Evolutionary conservation across 2,888 invertebrate species (phyloP), one percentile per base, ranked within the genome.

Genomic region (Platycheirus rosarum): DNA sequence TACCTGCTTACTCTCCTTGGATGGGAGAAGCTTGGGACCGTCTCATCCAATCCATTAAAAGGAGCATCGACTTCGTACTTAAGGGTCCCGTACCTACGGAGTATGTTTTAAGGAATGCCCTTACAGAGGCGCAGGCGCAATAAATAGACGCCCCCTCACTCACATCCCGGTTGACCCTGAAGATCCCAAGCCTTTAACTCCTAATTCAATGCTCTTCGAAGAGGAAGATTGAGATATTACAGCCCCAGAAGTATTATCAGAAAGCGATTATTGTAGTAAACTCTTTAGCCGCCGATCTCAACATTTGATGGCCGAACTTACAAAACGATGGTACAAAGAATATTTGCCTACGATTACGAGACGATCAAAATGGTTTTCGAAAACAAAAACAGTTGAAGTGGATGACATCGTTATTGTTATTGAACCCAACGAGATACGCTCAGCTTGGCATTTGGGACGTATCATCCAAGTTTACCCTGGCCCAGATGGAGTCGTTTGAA

Each of bases 1-100:
- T 60, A 5, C 70, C 60, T n/a, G 57, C 6, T 6, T 68, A 44
- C 14, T 68, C 68, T 11, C 68, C 55, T 0, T 57, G 55, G 55
- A 44, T 55, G 46, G 48, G 57, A 4, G 69, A 26, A 4, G 69
- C 23, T 2, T 57, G 57, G 57, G 26, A 69, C 14, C 46, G 57
- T 0, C 49, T 69, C 6, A 48, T 57, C 11, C 57, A 49, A 18
- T 69, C 69, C n/a, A 68, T 68, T 0, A 55, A 55, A 29, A 55
- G 14, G 5, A 46, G 35, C 11, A 20, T 55, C 8, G 35, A 40
- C 5, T 65, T 65, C 9, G 16, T 51, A 3, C 29, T 65, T 13
- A 35, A 16, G 3, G 40, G 51, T 4, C 1, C 23, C 5, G 9
- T 49, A 0, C 40, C 65, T 2, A n/a, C 16, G 0, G 51, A 26